Evolutionary conservation across 2,113 vertebrate genomes (phyloP).

Genomic region (Corydoras sp.): DNA sequence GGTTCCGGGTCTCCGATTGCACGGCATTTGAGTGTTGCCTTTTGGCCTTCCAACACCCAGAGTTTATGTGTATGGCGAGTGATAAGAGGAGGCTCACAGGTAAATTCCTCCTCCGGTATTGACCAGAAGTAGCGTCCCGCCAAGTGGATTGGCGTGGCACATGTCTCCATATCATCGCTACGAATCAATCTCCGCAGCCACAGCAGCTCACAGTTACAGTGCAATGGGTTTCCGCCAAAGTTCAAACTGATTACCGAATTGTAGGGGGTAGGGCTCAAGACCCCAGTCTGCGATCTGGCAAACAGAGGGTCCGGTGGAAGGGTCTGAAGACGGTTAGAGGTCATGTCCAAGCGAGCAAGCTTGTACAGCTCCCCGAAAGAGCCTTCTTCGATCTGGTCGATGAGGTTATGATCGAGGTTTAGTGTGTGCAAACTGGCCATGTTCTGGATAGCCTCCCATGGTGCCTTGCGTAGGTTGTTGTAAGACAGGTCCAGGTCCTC

Average conservation of each 20-base stretch:
- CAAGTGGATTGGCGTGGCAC: slow-evolving; percentile 75
- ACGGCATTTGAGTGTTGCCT: slow-evolving; percentile 77
- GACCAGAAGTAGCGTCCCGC: slow-evolving; percentile 88
- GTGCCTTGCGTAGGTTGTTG: slow-evolving; percentile 80
- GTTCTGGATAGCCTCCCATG: slow-evolving; percentile 83
- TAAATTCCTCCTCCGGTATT: slow-evolving; percentile 86
- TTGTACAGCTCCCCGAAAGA: slow-evolving; percentile 82
- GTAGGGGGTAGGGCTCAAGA: slow-evolving; percentile 77
- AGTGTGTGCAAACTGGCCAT: slow-evolving; percentile 85
- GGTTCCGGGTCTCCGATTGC: slow-evolving; percentile 82
- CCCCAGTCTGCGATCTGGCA: slow-evolving; percentile 69
- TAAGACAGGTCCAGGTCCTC: slow-evolving; percentile 90
- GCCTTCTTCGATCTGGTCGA: slow-evolving; percentile 78
- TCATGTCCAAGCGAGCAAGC: slow-evolving; percentile 85
- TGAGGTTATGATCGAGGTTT: slow-evolving; percentile 87
- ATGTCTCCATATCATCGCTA: slow-evolving; percentile 85
- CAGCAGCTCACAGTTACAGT: slow-evolving; percentile 87
- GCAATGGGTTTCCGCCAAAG: slow-evolving; percentile 85
- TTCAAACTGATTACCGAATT: slow-evolving; percentile 74
- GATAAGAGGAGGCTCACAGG: slow-evolving; percentile 85
- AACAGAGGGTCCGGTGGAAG: slow-evolving; percentile 83
- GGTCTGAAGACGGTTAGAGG: slow-evolving; percentile 82
- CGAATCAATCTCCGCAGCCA: slow-evolving; percentile 80
- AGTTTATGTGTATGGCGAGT: slow-evolving; percentile 85
- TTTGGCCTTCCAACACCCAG: slow-evolving; percentile 85